Base-by-base conservation (phyloP, 2,888 invertebrate genomes). In the Achlya flavicornis region DNA sequence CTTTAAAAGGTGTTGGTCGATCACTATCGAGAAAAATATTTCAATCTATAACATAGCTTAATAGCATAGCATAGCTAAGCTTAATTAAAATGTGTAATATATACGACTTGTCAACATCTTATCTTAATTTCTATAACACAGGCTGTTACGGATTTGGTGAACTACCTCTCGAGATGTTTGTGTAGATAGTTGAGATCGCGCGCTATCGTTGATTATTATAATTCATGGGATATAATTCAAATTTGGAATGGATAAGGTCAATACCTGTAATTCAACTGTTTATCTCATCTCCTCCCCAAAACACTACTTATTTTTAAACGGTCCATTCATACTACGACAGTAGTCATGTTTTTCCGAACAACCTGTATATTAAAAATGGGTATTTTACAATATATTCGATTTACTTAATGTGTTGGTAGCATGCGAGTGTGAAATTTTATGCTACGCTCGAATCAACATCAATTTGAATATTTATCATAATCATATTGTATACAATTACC, bases 401-500 rank as follows among this genome's bases (percentile, higher is more conserved):
- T 71, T 53, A 64, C 61, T 63, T 73, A 71, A 80, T 80, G 70
- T 69, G 65, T 14, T 38, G 19, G 16, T 43, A 71, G 65, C 76
- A 80, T 76, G 74, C 67, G 14, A 75, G 64, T 70, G 63, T 62
- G 67, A 62, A 58, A 19, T 53, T 7, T 53, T 53, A 53, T 53
- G 53, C 43, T 43, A 43, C 16, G 48, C 65, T 63, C 61, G 62
- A 60, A n/a, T 53, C 69, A 69, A 68, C 63, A 58, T 62, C 62
- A 58, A 76, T 77, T 77, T 74, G 67, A 78, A 76, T 75, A 76
- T 75, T 77, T 70, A 77, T 73, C 71, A 69, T 75, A 76, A 75
- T 74, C 73, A 76, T 74, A 73, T 75, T 66, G 67, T 75, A 70
- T 72, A 66, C 68, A 70, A 72, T 72, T 71, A 67, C 73, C 77